Evolutionary conservation across 2,888 invertebrate species (phyloP), one percentile per base, ranked within the genome.

Genomic region (Xanthia togata): DNA sequence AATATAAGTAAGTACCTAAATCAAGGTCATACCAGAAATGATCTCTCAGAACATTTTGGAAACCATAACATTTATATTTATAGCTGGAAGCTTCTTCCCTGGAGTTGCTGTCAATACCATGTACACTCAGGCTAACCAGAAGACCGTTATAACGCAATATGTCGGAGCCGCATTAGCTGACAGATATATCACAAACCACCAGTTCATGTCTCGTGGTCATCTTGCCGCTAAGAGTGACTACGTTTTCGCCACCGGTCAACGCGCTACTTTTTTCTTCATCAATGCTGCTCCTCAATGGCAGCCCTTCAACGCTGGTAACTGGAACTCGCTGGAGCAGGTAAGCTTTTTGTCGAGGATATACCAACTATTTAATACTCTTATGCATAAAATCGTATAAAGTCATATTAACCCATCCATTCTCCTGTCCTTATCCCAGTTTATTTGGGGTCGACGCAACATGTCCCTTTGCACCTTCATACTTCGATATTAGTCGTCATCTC

Each of bases 281-380:
- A 98, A 98, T 88, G 96, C 96, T 1, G 97, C 97, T 1, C 98
- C 98, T 1, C 98, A 98, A 84, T 98, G 98, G 98, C 97, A 97
- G 76, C 95, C 95, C 0, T 97, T 97, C 88, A 97, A 97, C 83
- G 96, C 93, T 76, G 97, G 97, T n/a, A 97, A 97, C 90, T 97
- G 97, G 97, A 95, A 96, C 90, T 92, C 88, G 75, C 90, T 97
- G n/a, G 97, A 97, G 88, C 93, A 92, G 85, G 95, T 94, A 63
- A 12, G 17, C 4, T 53, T 60, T 64, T 63, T 5, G 0, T 35
- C 1, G 0, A 41, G 9, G 5, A 60, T 23, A 9, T n/a, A 17
- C 23, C 0, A 35, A 63, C n/a, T 11, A 26, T 17, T 35, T 55
- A 38, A n/a, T n/a, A n/a, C n/a, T n/a, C n/a, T n/a, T n/a, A n/a